Evolutionary conservation across 2,888 invertebrate species (phyloP).

Genomic region (Sarcophaga caerulescens): DNA sequence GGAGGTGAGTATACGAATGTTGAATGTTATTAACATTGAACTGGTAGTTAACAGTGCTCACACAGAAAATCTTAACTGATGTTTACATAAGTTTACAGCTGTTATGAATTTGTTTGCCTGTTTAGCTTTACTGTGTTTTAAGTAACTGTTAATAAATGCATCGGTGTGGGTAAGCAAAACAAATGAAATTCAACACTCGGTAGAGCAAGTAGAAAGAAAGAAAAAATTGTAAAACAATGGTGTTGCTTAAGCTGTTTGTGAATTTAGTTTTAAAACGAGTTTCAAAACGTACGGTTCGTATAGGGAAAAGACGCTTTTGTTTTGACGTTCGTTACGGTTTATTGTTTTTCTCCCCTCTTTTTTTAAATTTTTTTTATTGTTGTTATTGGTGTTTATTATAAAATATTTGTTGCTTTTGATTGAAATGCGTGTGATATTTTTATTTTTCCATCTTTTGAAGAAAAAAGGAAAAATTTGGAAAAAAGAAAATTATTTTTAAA

Average conservation of each 20-base stretch:
- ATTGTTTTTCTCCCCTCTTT: constrained; percentile 9
- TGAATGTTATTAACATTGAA: not conserved
- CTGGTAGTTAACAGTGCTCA: not conserved
- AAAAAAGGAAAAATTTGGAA: too few species aligned
- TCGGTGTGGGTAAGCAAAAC: not conserved
- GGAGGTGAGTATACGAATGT: not conserved
- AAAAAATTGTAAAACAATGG: not conserved
- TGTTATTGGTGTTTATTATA: not conserved
- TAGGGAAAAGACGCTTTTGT: not conserved
- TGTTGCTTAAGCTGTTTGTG: constrained; percentile 44
- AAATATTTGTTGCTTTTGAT: not conserved
- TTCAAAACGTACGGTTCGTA: constrained; percentile 73
- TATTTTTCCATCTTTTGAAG: not conserved
- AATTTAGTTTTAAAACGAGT: constrained; percentile 77
- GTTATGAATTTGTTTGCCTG: not conserved
- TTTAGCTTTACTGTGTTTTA: constrained; percentile 31
- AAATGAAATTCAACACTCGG: too few species aligned
- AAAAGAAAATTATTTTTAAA: too few species aligned
- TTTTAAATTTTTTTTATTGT: not conserved
- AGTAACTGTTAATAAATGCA: constrained; percentile 42
- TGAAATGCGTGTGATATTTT: constrained; percentile 11
- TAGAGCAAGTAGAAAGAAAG: too few species aligned
- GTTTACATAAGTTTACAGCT: not conserved
- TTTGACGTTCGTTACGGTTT: constrained; percentile 1
- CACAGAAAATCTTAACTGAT: not conserved